These are phyloP conservation scores for Leptinotarsa texana DNA, from an alignment of 1,140 invertebrate genomes.

Conservation along the genomic window DNA sequence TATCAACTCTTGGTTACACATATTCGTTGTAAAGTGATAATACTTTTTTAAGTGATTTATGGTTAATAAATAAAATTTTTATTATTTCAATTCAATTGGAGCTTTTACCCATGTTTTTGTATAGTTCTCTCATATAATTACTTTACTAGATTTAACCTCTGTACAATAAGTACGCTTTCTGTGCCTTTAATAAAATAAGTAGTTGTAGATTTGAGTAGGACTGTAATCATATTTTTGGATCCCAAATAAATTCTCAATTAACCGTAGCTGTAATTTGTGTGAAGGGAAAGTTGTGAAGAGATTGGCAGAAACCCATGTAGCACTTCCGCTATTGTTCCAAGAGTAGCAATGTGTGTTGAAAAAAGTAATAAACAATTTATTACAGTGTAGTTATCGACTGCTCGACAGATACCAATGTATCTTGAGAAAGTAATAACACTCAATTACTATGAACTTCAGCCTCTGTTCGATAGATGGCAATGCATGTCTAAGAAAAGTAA, in stretches of 20 bases:
- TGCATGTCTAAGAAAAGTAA: too few species aligned
- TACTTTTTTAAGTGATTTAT: slow-evolving; percentile 19
- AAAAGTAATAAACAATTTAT: too few species aligned
- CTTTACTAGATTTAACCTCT: slow-evolving; percentile 39
- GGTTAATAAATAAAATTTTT: slow-evolving; percentile 19
- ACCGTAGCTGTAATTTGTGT: background rate
- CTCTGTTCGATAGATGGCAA: too few species aligned
- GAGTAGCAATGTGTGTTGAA: too few species aligned
- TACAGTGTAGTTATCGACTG: too few species aligned
- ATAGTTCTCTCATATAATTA: slow-evolving; percentile 38
- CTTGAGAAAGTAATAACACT: too few species aligned
- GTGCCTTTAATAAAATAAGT: slow-evolving; percentile 45
- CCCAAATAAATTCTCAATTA: slow-evolving; percentile 34
- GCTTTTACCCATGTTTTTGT: slow-evolving; percentile 36
- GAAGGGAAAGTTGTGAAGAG: too few species aligned
- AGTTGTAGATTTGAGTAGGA: slow-evolving; percentile 40
- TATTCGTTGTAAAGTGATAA: slow-evolving; percentile 24
- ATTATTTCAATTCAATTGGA: slow-evolving; percentile 13
- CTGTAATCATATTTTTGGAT: slow-evolving; percentile 47
- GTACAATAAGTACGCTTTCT: slow-evolving; percentile 48
- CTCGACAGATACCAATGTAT: too few species aligned
- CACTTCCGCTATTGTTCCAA: too few species aligned
- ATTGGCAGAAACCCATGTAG: too few species aligned
- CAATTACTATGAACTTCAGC: too few species aligned
- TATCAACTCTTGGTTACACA: background rate